Base-by-base conservation (phyloP, 2,113 vertebrate species). In the Malurus alboscapulatus region DNA sequence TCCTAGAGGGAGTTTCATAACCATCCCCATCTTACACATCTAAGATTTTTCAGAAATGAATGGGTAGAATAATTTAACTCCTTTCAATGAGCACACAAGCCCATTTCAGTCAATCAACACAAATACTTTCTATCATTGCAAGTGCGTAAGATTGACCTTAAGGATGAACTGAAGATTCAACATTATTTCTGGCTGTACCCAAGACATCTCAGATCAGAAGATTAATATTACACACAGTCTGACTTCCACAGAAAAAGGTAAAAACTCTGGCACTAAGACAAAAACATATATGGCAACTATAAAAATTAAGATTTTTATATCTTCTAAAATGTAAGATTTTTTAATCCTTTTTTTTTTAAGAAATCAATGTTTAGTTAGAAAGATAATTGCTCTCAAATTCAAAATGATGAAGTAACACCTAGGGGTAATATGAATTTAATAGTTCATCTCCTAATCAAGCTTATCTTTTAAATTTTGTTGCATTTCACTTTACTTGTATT, bases 401-500 rank as follows among this genome's bases (percentile, higher is more conserved):
- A 77, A 48, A 90, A 79, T 8, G 20, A 68, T 42, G 50, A 82
- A 92, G 22, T 53, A 80, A 69, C 21, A 75, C 55, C 75, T 93
- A 59, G 14, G 53, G 86, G 20, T 92, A 86, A 86, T 2, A 21
- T 5, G 51, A 92, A 93, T 82, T 45, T 67, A 90, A 61, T 8
- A 65, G 17, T 22, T 89, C 25, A 55, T 74, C 50, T 87, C 83
- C 50, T 89, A 87, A 75, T 73, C 54, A 79, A 91, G 63, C 69
- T 54, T 78, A 36, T 75, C 77, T 30, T 79, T 5, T 6, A 85
- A 50, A 6, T 84, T 69, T 91, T 82, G 32, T 34, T 76, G 7
- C 34, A 91, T 91, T 91, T 93, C 3, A 76, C 61, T 92, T 87
- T 54, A 67, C 88, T 94, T 65, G 51, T 44, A 45, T 71, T 84